Evolutionary conservation across 2,113 vertebrate genomes (phyloP).

Genomic region (Stomatorhinus ivindoensis): DNA sequence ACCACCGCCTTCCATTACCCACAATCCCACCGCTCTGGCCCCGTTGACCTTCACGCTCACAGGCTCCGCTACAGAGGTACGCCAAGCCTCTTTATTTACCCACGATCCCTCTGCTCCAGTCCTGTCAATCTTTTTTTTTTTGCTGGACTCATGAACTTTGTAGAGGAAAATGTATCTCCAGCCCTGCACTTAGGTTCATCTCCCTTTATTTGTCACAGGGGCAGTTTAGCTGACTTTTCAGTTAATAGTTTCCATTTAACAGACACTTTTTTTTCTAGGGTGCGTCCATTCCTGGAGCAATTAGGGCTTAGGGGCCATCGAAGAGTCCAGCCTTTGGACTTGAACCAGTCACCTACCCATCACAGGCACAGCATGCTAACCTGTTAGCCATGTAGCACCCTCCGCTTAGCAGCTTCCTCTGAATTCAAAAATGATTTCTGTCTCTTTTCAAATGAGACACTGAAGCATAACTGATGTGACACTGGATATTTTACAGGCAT

Average conservation of each 20-base stretch:
- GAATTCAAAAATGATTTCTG: background rate
- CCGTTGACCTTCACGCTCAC: background rate
- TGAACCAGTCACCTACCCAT: background rate
- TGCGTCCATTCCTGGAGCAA: background rate
- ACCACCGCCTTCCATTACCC: background rate
- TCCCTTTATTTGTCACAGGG: background rate
- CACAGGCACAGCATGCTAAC: background rate
- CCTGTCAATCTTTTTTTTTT: background rate
- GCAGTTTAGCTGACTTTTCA: background rate
- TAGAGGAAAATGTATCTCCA: background rate
- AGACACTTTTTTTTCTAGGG: background rate
- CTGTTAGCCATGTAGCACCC: background rate
- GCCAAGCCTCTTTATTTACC: background rate
- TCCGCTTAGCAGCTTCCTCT: background rate
- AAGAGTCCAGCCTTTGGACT: background rate
- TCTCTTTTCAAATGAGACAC: background rate
- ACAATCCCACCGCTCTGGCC: background rate
- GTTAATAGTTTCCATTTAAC: background rate
- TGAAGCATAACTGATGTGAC: background rate
- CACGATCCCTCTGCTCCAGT: background rate
- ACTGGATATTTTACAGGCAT: background rate
- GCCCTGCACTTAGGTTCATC: background rate
- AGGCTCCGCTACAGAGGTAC: background rate
- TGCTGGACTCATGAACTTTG: background rate
- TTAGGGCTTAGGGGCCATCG: background rate